Base-by-base conservation (phyloP, 2,888 invertebrate species). In the Aspidiotus destructor region DNA sequence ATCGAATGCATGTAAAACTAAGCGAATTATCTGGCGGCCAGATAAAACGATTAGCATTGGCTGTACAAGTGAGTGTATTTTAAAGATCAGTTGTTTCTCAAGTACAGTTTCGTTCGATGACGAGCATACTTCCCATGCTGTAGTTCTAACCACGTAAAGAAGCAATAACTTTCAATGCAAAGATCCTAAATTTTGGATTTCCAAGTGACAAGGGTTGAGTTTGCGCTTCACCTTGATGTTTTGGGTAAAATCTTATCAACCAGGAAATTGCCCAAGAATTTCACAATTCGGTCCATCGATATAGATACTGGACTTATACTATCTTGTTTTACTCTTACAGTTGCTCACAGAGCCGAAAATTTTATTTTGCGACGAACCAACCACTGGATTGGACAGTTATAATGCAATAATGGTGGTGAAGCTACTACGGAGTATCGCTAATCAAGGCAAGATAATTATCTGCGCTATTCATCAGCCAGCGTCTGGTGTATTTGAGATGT, bases 321-420 rank as follows among this genome's bases (percentile, higher is more conserved):
- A 28, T 28, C n/a, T 28, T 28, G 28, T 28, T 28, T 28, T 28
- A 28, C 28, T 57, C 13, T 60, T 57, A 69, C 77, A 90, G 89
- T 81, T 93, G 7, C 80, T 95, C 67, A 92, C 88, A 67, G 90
- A 95, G 76, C 95, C 95, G 0, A 86, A 87, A 1, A 83, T 96
- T 69, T 78, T 96, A 62, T 93, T 95, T 78, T 94, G 93, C 76
- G 96, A 96, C 75, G 96, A 96, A 76, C 93, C 93, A 0, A 95
- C 95, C 0, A 92, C 92, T 0, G 93, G 95, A 0, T 78, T 96
- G 67, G 96, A 96, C 78, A 92, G 92, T 73, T 94, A 85, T 77
- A 91, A 87, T 75, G 94, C 96, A 0, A 85, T 85, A 71, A 84
- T 85, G 17, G 89, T 95, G 0, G 85, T 92, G 10, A 83, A 84